These are phyloP conservation scores for Siphamia tubifer DNA, from an alignment of 2,113 vertebrate species.

Conservation along the genomic window DNA sequence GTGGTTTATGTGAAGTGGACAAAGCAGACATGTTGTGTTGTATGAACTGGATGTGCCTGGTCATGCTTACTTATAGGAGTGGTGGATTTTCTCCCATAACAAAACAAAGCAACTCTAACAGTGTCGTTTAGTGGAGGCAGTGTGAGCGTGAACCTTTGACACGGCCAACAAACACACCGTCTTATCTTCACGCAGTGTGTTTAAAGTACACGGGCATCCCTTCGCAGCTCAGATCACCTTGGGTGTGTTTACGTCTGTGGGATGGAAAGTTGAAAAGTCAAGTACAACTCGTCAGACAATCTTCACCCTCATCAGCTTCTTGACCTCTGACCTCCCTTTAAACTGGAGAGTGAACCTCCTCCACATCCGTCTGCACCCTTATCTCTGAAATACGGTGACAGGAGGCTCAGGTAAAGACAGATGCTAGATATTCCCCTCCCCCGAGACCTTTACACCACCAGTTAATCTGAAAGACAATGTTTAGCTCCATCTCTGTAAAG, in stretches of 20 bases:
- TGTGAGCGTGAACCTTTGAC: slow-evolving; percentile 47
- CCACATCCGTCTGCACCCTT: too few species aligned
- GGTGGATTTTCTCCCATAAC: slow-evolving; percentile 46
- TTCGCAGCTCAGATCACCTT: neutral
- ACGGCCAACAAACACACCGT: slow-evolving; percentile 38
- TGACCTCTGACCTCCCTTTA: slow-evolving; percentile 26
- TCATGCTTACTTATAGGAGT: slow-evolving; percentile 32
- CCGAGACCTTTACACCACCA: neutral
- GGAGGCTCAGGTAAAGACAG: neutral
- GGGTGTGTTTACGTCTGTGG: neutral
- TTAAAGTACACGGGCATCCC: slow-evolving; percentile 52
- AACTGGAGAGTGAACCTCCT: neutral
- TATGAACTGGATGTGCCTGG: slow-evolving; percentile 29
- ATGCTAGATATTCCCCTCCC: neutral
- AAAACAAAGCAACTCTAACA: slow-evolving; percentile 14
- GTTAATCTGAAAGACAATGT: neutral
- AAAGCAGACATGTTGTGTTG: slow-evolving; percentile 48
- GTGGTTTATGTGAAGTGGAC: slow-evolving; percentile 23
- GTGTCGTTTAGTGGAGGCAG: slow-evolving; percentile 21
- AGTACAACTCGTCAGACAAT: slow-evolving; percentile 8
- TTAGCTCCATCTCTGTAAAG: neutral
- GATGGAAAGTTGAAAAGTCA: slow-evolving; percentile 33
- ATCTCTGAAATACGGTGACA: too few species aligned
- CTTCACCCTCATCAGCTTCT: neutral
- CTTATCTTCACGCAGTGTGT: slow-evolving; percentile 48